Base-by-base conservation (phyloP, 2,797 vertebrate genomes). In the Pelobates cultripes region DNA sequence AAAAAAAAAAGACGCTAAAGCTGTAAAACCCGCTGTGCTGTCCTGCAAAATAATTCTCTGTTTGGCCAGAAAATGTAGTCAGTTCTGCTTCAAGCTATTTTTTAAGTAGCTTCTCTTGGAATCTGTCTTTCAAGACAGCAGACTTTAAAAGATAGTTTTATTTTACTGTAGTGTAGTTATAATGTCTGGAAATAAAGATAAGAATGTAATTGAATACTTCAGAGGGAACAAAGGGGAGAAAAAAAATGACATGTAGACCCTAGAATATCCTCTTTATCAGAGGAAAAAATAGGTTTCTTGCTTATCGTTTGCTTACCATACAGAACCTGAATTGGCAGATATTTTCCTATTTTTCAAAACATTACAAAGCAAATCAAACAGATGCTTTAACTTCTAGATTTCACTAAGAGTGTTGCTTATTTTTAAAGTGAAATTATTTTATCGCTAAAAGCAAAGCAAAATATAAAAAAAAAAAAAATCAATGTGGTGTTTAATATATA, bases 141-240 rank as follows among this genome's bases (percentile, higher is more conserved):
- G 63, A 64, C 75, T 84, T 79, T 84, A 79, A 75, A 84, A 84
- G 45, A 43, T 42, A 79, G 41, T 79, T 79, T 79, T 74, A 78
- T 41, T 67, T 28, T 64, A 51, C 43, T 6, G 8, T 72, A 67
- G 73, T 71, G 79, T 76, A 79, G 82, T 72, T 79, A 72, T 75
- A 84, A 79, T 84, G 82, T 84, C 82, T 84, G 77, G 77, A 84
- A 79, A 71, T 79, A 79, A 79, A 79, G 77, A 75, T 79, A 85
- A 82, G 73, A 68, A 82, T 75, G 77, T 76, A 79, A 85, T 79
- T 76, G 76, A 82, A 76, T 82, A 82, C 77, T 85, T 76, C 61
- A 70, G 73, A 76, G 61, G 73, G 84, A 79, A 73, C 75, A 77
- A 82, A 85, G 69, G 75, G 72, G 44, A 70, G 71, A 68, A 79